These are phyloP conservation scores for Leptocoma aspasia DNA, from an alignment of 2,113 vertebrate species.

Conservation along the genomic window DNA sequence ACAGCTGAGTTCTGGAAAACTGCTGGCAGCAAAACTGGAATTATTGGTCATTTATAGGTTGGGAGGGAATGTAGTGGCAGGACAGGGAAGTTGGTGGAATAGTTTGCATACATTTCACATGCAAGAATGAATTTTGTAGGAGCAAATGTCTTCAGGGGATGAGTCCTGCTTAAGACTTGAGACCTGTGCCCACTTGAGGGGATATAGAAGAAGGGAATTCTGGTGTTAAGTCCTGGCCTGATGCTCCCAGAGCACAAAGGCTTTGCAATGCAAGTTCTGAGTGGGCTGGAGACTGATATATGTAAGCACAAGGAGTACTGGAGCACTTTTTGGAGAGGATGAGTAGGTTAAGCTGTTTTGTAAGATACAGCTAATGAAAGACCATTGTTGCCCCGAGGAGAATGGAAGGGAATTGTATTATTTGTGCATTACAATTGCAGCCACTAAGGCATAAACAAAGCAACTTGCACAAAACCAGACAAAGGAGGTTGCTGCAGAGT, in stretches of 20 bases:
- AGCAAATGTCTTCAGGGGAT: neutral
- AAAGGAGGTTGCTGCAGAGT: conserved; percentile 7
- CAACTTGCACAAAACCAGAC: conserved; percentile 17
- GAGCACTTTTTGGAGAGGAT: neutral
- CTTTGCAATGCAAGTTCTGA: neutral
- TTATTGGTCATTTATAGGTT: neutral
- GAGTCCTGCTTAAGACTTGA: neutral
- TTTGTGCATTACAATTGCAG: conserved; percentile 4
- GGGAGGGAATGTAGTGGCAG: neutral
- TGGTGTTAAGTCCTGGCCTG: neutral
- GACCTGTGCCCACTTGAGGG: neutral
- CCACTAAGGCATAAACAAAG: conserved; percentile 37
- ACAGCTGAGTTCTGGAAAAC: neutral
- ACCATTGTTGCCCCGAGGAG: neutral
- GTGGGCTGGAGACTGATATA: neutral
- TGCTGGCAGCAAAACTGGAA: neutral
- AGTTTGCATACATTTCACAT: neutral
- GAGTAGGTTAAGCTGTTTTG: conserved; percentile 18
- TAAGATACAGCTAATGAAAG: conserved; percentile 1
- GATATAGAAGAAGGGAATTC: neutral
- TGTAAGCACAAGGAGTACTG: neutral
- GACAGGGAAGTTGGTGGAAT: neutral
- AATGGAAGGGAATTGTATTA: neutral
- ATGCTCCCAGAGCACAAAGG: neutral
- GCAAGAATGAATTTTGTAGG: neutral